phyloP scores from a whole-genome alignment of 2,797 vertebrate species.

The Neoniphon sammara region DNA sequence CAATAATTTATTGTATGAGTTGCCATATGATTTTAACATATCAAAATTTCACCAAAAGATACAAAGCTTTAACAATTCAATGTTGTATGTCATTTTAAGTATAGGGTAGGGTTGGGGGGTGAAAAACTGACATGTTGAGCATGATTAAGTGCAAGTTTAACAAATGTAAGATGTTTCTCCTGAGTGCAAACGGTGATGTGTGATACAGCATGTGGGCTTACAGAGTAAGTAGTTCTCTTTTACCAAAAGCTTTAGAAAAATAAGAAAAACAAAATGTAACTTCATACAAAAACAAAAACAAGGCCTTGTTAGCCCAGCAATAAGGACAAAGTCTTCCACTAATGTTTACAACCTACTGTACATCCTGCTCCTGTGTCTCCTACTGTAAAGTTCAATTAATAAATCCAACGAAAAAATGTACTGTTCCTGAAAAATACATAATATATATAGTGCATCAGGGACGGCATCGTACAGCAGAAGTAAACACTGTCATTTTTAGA shows the following conservation, averaged over 20 bases:
- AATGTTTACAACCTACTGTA: conserved; percentile 10
- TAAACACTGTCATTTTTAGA: background rate
- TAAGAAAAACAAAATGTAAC: conserved; percentile 12
- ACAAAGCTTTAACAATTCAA: conserved; percentile 13
- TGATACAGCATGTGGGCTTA: conserved; percentile 1
- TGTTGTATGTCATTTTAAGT: no score
- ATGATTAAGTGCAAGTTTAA: conserved; percentile 19
- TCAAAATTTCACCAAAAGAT: background rate
- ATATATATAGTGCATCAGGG: conserved; percentile 5
- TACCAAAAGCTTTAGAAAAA: conserved; percentile 23
- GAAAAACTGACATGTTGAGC: conserved; percentile 5
- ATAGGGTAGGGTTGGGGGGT: conserved; percentile 25
- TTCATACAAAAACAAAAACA: conserved; percentile 12
- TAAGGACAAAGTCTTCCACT: background rate
- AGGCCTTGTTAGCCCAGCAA: conserved; percentile 13
- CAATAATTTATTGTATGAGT: conserved; percentile 20
- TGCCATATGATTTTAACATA: conserved; percentile 6
- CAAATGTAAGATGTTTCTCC: conserved; percentile 16
- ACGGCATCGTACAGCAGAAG: background rate
- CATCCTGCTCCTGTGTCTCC: conserved; percentile 6
- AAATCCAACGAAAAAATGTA: conserved; percentile 22
- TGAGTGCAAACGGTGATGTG: conserved; percentile 57
- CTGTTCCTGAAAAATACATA: conserved; percentile 1
- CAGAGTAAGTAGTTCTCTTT: conserved; percentile 1
- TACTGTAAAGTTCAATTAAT: conserved; percentile 7